A percentile compares a stretch with the other conserved stretches of the same genome.
Conservation (phyloP, 1,140 invertebrate species). For the Chrysoperla carnea region DNA sequence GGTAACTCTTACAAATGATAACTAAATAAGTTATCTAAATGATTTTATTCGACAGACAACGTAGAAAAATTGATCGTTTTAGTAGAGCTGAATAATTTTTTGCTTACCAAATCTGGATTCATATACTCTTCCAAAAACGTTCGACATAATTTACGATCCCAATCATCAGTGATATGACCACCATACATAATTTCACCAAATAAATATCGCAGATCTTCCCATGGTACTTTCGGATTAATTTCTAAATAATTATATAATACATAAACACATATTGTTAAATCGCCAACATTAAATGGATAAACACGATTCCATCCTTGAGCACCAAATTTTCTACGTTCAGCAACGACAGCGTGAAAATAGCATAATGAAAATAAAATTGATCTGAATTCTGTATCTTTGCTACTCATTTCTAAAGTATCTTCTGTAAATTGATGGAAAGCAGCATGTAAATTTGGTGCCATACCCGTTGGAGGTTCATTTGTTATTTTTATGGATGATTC, state of each 20-base stretch:
- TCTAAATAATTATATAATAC: constrained; percentile 89
- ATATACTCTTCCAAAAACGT: constrained; percentile 83
- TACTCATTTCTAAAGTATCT: constrained; percentile 82
- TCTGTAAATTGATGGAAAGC: constrained; percentile 86
- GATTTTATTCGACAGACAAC: too few species aligned
- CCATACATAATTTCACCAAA: constrained; percentile 97
- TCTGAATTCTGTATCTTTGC: constrained; percentile 90
- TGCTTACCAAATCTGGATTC: constrained; percentile 58
- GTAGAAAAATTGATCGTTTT: too few species aligned
- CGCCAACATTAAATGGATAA: constrained; percentile 66
- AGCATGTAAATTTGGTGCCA: constrained; percentile 87
- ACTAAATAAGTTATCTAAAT: too few species aligned
- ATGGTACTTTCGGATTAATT: constrained; percentile 69
- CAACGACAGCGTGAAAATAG: constrained; percentile 91
- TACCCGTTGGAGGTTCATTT: constrained; percentile 88
- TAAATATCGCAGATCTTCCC: constrained; percentile 83
- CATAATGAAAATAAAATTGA: constrained; percentile 80
- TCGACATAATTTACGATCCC: constrained; percentile 74
- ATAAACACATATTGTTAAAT: constrained; percentile 82
- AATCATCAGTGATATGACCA: constrained; percentile 91
- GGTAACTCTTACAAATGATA: too few species aligned
- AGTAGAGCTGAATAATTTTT: too few species aligned
- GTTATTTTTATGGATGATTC: constrained; percentile 93
- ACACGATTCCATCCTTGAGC: constrained; percentile 86
- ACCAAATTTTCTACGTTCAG: constrained; percentile 84